phyloP scores from a whole-genome alignment of 2,113 vertebrate species.

The Phylloscopus trochilus region DNA sequence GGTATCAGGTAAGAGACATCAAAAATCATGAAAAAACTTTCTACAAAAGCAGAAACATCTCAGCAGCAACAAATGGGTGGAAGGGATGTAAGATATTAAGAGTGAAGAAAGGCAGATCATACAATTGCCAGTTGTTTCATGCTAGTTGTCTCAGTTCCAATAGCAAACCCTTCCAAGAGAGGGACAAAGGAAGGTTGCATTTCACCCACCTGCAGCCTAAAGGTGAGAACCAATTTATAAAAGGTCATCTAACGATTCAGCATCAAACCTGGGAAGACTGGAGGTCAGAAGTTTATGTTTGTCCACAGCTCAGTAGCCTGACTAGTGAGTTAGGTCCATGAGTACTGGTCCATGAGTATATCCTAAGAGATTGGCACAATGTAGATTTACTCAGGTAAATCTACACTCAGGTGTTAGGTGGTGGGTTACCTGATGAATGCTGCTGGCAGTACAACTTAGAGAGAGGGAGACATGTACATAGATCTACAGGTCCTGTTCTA shows the following conservation, averaged over 20 bases:
- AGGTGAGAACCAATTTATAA: rapidly evolving
- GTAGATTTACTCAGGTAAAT: not conserved
- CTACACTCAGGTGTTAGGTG: not conserved
- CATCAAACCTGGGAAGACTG: not conserved
- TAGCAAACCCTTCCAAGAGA: not conserved
- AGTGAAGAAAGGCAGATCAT: not conserved
- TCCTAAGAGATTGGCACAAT: not conserved
- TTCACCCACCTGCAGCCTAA: not conserved
- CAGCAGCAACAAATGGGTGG: not conserved
- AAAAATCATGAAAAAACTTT: not conserved
- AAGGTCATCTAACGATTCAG: not conserved
- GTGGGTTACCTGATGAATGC: not conserved
- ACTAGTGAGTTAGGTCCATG: not conserved
- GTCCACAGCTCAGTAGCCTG: not conserved
- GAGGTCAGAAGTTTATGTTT: not conserved
- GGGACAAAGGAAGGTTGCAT: not conserved
- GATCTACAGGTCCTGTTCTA: not conserved
- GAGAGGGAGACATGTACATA: rapidly evolving
- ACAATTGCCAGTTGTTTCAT: not conserved
- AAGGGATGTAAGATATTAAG: not conserved
- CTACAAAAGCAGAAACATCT: not conserved
- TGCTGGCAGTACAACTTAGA: not conserved
- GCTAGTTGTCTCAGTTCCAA: not conserved
- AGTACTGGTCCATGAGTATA: not conserved
- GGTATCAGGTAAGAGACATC: not conserved